These are phyloP conservation scores for Bombyx mandarina DNA, from an alignment of 1,140 invertebrate genomes.

Conservation along the genomic window DNA sequence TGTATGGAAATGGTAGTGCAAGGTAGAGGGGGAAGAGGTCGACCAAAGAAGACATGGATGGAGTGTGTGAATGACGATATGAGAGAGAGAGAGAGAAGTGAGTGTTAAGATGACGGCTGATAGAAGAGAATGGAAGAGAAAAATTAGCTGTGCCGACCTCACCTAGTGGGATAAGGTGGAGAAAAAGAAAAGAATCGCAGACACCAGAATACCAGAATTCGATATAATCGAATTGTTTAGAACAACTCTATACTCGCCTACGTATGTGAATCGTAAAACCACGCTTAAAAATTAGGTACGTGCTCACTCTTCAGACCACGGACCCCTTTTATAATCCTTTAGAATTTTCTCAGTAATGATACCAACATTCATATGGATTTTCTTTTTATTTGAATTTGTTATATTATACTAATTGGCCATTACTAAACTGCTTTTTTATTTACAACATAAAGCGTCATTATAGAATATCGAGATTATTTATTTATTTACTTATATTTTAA, in stretches of 20 bases:
- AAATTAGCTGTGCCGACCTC: too few relatives aligned
- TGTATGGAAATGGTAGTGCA: too few relatives aligned
- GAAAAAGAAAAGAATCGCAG: not conserved
- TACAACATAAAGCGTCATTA: constrained; percentile 3
- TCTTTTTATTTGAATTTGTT: constrained; percentile 24
- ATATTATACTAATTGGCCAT: too few relatives aligned
- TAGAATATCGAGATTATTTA: not conserved
- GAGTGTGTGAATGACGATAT: too few relatives aligned
- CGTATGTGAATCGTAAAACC: constrained; percentile 54
- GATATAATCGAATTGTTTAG: constrained; percentile 11
- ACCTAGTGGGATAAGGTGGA: too few relatives aligned
- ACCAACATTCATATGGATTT: constrained; percentile 50
- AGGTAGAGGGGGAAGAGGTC: too few relatives aligned
- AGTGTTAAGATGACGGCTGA: too few relatives aligned
- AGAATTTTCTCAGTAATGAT: constrained; percentile 59
- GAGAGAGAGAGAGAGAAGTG: too few relatives aligned
- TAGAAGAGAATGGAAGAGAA: too few relatives aligned
- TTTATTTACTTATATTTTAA: too few relatives aligned
- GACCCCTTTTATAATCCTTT: constrained; percentile 59
- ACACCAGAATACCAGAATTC: not conserved
- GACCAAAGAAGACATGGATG: too few relatives aligned
- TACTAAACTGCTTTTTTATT: too few relatives aligned
- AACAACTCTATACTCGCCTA: constrained; percentile 30
- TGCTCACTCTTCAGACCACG: constrained; percentile 24
- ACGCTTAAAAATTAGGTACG: constrained; percentile 57